Percentiles rank a stretch among this genome's conserved stretches.
phyloP scores from a whole-genome alignment of 2,797 vertebrate genomes.

The Aplochiton taeniatus region DNA sequence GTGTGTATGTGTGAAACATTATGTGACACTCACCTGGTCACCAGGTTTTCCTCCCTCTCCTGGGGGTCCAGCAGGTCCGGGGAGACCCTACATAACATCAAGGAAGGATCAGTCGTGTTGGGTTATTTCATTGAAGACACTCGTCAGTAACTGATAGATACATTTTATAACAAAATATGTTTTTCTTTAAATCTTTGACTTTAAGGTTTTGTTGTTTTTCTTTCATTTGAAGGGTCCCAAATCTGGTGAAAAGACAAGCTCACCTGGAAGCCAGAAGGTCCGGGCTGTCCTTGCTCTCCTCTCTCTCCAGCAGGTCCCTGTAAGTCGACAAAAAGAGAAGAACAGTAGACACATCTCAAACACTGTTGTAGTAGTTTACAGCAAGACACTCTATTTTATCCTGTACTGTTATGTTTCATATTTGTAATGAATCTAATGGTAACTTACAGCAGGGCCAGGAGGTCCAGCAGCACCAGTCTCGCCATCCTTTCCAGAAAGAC shows the following conservation, averaged over 20 bases:
- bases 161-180: no score
- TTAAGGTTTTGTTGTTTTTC: no score
- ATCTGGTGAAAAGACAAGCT: conserved; percentile 34
- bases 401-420: no score
- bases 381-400: no score
- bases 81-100: conserved; percentile 82
- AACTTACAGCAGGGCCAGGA: conserved; percentile 88
- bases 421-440: no score
- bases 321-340: conserved; percentile 23
- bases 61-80: conserved; percentile 86
- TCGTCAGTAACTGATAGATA: background rate
- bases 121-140: background rate
- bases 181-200: no score
- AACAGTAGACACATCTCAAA: background rate
- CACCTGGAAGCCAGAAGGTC: conserved; percentile 90
- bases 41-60: conserved; percentile 91
- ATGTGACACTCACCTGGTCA: conserved; percentile 81
- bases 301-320: conserved; percentile 93
- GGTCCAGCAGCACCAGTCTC: conserved; percentile 91
- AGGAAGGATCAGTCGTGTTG: conserved; percentile 3
- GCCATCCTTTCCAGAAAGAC: conserved; percentile 90
- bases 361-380: no score
- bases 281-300: conserved; percentile 94
- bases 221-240: conserved; percentile 1
- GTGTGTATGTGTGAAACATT: background rate